Conservation (phyloP, 2,113 vertebrate species). For the Hippocampus comes region DNA sequence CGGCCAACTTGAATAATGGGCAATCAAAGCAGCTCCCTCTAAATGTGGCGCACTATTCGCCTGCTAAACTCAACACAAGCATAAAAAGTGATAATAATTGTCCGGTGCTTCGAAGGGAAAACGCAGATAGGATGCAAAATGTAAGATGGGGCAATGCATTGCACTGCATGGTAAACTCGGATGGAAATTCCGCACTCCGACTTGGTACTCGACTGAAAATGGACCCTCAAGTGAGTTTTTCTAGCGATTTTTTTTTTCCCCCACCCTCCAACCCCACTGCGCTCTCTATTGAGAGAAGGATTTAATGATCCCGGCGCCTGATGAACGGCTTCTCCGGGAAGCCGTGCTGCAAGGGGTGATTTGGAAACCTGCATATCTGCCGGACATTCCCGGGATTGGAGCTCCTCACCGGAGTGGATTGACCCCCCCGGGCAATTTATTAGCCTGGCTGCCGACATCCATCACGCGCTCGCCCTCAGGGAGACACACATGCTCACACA, state of each 20-base stretch:
- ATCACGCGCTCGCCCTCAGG: slow-evolving; percentile 46
- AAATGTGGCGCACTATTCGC: too few species aligned
- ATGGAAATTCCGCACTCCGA: slow-evolving; percentile 33
- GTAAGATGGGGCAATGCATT: too few species aligned
- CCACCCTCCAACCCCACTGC: neutral
- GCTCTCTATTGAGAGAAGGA: slow-evolving; percentile 42
- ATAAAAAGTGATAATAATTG: too few species aligned
- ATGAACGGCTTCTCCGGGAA: slow-evolving; percentile 38
- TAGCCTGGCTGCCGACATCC: slow-evolving; percentile 40
- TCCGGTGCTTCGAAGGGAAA: too few species aligned
- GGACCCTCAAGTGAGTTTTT: slow-evolving; percentile 41
- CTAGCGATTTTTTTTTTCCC: too few species aligned
- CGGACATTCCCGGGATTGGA: slow-evolving; percentile 33
- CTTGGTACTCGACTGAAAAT: slow-evolving; percentile 47
- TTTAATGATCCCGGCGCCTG: slow-evolving; percentile 50
- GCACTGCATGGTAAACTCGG: neutral
- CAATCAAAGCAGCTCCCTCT: too few species aligned
- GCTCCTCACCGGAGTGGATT: slow-evolving; percentile 51
- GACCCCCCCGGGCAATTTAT: slow-evolving; percentile 61
- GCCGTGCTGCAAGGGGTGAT: slow-evolving; percentile 35
- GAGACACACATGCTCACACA: slow-evolving; percentile 9
- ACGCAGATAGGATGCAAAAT: too few species aligned
- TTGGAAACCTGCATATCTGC: slow-evolving; percentile 35
- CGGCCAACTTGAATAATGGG: too few species aligned
- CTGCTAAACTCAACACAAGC: too few species aligned